phyloP scores from a whole-genome alignment of 2,113 vertebrate species.

The Lichenostomus cassidix region DNA sequence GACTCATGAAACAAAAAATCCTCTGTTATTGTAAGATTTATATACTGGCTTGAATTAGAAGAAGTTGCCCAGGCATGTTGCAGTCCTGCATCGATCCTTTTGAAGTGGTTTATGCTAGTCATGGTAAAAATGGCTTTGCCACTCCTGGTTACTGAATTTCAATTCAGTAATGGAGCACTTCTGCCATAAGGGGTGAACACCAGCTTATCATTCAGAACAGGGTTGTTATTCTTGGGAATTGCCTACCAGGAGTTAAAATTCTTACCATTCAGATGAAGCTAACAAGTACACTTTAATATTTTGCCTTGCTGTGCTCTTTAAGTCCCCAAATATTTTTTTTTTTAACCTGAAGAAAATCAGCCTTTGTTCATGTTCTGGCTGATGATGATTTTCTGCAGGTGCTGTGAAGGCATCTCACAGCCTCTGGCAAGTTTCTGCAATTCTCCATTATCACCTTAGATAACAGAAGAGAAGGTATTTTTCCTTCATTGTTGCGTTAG shows the following conservation, averaged over 20 bases:
- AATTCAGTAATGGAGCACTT: not conserved
- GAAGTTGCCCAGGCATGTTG: not conserved
- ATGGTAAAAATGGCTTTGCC: constrained; percentile 48
- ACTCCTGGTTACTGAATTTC: not conserved
- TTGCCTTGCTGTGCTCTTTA: constrained; percentile 21
- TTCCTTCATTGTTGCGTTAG: constrained; percentile 56
- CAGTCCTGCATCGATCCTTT: not conserved
- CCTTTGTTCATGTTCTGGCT: constrained; percentile 13
- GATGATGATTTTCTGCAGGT: constrained; percentile 4
- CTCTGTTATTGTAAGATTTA: not conserved
- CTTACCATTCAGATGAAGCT: not conserved
- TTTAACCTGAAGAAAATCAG: constrained; percentile 24
- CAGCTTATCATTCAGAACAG: not conserved
- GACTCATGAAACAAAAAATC: not conserved
- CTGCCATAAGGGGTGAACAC: not conserved
- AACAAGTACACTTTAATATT: constrained; percentile 37
- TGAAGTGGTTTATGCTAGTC: not conserved
- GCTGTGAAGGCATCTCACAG: not conserved
- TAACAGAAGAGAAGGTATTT: constrained; percentile 46
- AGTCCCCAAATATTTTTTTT: not conserved
- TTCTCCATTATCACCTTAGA: constrained; percentile 70
- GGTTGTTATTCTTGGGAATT: not conserved
- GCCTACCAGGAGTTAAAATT: constrained; percentile 1
- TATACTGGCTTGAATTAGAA: not conserved
- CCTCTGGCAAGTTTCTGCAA: not conserved